Evolutionary conservation across 2,797 vertebrate species (phyloP).

Genomic region (Pipistrellus pipistrellus): DNA sequence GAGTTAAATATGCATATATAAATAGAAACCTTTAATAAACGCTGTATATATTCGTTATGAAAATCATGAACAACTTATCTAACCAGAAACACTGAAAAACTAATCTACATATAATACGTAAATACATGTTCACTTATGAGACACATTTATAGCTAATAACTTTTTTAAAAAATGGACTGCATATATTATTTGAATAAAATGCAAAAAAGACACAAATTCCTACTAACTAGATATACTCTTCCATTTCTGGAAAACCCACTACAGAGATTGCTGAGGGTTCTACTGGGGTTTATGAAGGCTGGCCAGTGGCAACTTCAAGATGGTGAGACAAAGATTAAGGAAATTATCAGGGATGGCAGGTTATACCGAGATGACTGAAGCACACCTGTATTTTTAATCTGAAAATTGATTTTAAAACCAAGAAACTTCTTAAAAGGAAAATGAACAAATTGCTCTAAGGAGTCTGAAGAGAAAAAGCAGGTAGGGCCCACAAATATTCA

Average conservation of each 20-base stretch:
- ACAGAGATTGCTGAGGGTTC: background rate
- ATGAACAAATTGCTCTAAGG: background rate
- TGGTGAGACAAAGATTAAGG: background rate
- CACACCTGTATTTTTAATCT: background rate
- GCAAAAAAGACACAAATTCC: slow-evolving; percentile 17
- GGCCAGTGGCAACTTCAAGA: background rate
- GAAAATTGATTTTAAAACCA: background rate
- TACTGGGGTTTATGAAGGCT: background rate
- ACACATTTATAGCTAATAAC: background rate
- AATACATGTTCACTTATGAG: background rate
- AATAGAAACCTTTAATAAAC: slow-evolving; percentile 11
- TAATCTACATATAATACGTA: background rate
- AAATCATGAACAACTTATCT: background rate
- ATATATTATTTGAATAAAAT: slow-evolving; percentile 58
- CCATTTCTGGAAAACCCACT: slow-evolving; percentile 9
- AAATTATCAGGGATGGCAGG: background rate
- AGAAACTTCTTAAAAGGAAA: slow-evolving; percentile 15
- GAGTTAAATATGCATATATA: background rate
- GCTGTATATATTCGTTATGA: background rate
- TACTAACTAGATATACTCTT: background rate
- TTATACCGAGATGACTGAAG: background rate
- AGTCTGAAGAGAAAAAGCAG: background rate
- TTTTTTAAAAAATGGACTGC: background rate
- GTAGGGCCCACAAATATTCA: background rate
- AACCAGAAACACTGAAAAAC: background rate